phyloP scores from a whole-genome alignment of 2,113 vertebrate species.

The Xiphophorus couchianus region DNA sequence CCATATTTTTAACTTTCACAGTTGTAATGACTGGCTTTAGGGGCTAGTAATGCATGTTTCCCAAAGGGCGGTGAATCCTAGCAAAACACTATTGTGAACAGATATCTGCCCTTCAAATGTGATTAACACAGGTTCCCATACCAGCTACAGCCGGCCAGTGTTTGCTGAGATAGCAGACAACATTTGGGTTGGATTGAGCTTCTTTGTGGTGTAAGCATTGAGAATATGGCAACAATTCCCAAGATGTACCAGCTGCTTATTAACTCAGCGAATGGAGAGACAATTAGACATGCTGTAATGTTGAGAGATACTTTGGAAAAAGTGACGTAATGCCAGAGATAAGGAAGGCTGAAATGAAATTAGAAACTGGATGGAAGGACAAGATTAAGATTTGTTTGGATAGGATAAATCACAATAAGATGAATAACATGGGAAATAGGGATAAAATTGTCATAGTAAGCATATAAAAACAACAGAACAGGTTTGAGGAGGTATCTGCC shows the following conservation, averaged over 20 bases:
- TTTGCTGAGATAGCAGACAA: constrained; percentile 45
- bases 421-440: neutral
- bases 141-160: constrained; percentile 9
- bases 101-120: neutral
- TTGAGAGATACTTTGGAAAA: constrained; percentile 25
- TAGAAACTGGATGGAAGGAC: neutral
- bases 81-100: neutral
- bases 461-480: neutral
- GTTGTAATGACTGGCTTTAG: neutral
- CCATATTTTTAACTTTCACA: neutral
- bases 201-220: constrained; percentile 43
- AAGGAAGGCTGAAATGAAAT: neutral
- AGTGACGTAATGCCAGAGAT: constrained; percentile 29
- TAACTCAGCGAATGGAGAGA: constrained; percentile 21
- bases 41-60: neutral
- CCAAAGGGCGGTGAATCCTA: neutral
- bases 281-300: constrained; percentile 40
- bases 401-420: neutral
- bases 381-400: neutral
- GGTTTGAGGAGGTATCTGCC: neutral
- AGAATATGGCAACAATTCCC: constrained; percentile 52
- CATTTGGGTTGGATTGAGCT: constrained; percentile 47
- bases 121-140: constrained; percentile 1
- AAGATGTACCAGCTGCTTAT: constrained; percentile 30
- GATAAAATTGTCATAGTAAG: neutral